Evolutionary conservation across 2,888 invertebrate genomes (phyloP), one percentile per base, ranked within the genome.

Genomic region (Xestia c-nigrum): DNA sequence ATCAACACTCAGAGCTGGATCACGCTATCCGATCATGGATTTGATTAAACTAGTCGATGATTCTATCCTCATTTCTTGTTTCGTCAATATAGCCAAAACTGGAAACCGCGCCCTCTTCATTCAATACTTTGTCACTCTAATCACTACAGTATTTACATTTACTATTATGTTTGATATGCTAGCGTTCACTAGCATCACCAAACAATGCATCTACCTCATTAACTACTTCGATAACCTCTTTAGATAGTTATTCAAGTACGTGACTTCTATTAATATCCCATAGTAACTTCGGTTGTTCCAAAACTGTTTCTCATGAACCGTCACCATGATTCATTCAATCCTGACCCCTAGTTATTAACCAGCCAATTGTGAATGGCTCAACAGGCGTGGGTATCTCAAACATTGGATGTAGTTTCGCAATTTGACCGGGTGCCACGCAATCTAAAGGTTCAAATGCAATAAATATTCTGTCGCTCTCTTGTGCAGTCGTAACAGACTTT

Each of bases 321-420:
- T 72, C 55, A 69, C 65, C 66, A 80, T 93, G 93, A 93, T 86
- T 93, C 92, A 92, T 89, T 74, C 81, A 88, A 87, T 90, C 80
- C 86, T 91, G 91, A 91, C 92, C 91, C 90, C 85, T 86, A 87
- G 80, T 75, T 78, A 87, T 87, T 87, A 85, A 57, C 78, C 85
- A 76, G 64, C 83, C 87, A 89, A 90, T 90, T 89, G 81, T 72
- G 76, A 83, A 83, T 70, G 71, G 72, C 65, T 63, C 59, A 78
- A 85, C 84, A 70, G 72, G 70, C 83, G 88, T 88, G 87, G 87
- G 87, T 86, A 85, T 64, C 52, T 31, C 19, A 46, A 71, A 72
- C 63, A 74, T 74, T 72, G 78, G 55, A 59, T 78, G 79, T 76
- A 71, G 70, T 86, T 86, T 80, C 74, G 79, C 76, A 86, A 86